Evolutionary conservation across 1,140 invertebrate species (phyloP).

Genomic region (Liolophura sinensis): DNA sequence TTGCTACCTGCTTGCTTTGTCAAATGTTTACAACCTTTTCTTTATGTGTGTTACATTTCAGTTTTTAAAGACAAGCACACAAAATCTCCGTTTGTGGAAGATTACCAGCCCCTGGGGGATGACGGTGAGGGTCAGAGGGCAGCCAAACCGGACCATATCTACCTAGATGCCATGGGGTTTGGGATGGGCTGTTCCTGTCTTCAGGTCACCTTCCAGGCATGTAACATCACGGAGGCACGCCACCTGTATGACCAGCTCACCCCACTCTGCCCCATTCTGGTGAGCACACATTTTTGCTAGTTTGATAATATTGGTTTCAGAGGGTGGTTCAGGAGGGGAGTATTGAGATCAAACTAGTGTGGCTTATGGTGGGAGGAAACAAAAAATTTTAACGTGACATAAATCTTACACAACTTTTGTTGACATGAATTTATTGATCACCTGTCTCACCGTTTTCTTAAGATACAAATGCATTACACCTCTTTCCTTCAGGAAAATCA

Average conservation of each 20-base stretch:
- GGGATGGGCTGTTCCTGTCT: constrained; percentile 99
- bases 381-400: no score
- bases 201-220: constrained; percentile 85
- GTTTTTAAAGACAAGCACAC: constrained; percentile 90
- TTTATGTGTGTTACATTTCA: constrained; percentile 60
- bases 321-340: no score
- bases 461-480: no score
- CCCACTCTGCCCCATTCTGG: constrained; percentile 96
- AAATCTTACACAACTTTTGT: no score
- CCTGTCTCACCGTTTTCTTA: no score
- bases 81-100: constrained; percentile 73
- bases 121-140: constrained; percentile 40
- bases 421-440: no score
- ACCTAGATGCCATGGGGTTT: constrained; percentile 98
- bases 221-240: constrained; percentile 93
- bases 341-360: no score
- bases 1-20: no score
- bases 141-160: constrained; percentile 53
- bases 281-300: constrained; percentile 54
- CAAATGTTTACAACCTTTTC: no score
- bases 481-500: no score
- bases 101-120: constrained; percentile 68
- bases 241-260: constrained; percentile 97
- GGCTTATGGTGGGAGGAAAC: no score
- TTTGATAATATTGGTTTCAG: no score